Conservation (phyloP, 2,113 vertebrate genomes). For the Propithecus coquereli region DNA sequence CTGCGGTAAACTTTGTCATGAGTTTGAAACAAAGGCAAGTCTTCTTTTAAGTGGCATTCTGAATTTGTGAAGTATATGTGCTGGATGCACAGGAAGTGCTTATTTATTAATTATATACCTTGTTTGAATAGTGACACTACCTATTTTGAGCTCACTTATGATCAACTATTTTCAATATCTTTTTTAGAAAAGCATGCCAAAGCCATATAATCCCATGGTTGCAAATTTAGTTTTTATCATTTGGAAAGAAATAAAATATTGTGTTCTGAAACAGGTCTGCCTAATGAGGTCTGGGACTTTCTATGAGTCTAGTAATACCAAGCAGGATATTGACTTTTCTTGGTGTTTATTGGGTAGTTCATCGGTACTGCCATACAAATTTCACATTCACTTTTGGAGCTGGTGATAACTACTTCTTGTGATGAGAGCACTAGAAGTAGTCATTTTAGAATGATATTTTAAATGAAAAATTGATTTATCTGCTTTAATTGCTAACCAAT, state of each 20-base stretch:
- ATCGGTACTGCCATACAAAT: neutral
- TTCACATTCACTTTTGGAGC: neutral
- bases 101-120: neutral
- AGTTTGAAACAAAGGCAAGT: neutral
- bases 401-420: neutral
- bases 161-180: neutral
- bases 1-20: neutral
- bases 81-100: neutral
- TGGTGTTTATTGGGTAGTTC: neutral
- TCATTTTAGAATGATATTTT: neutral
- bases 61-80: neutral
- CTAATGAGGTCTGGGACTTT: neutral
- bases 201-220: neutral
- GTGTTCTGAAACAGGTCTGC: neutral
- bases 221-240: neutral
- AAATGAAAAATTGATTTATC: neutral
- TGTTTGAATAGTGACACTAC: neutral
- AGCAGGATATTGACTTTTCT: neutral
- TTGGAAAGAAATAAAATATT: conserved; percentile 5
- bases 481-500: neutral
- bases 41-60: neutral
- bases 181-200: neutral
- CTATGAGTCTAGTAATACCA: neutral
- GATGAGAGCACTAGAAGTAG: conserved; percentile 69
- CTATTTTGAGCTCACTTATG: neutral